Conservation (phyloP, 2,113 vertebrate species). For the Meleagris gallopavo region DNA sequence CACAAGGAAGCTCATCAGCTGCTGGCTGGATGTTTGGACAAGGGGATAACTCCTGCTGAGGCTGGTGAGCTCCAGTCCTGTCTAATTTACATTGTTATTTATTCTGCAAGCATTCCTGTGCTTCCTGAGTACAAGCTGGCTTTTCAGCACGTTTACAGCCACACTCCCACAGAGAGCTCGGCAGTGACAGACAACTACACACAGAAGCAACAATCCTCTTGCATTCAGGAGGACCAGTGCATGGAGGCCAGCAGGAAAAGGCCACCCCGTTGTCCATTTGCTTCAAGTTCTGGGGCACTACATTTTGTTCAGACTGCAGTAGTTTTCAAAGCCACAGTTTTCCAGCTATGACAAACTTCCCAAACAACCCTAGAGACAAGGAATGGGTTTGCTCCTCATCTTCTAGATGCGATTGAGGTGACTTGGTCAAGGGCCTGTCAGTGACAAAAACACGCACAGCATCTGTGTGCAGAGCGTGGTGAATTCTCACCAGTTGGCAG, state of each 20-base stretch:
- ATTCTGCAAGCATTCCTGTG: conserved; percentile 62
- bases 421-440: not conserved
- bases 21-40: conserved; percentile 69
- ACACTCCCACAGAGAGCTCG: conserved; percentile 34
- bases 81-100: conserved; percentile 72
- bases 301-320: not conserved
- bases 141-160: conserved; percentile 68
- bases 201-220: conserved; percentile 10
- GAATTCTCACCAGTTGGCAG: not conserved
- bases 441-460: not conserved
- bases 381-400: not conserved
- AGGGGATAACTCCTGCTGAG: conserved; percentile 72
- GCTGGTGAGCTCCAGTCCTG: conserved; percentile 60
- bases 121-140: conserved; percentile 62
- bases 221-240: not conserved
- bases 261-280: not conserved
- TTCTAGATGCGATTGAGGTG: not conserved
- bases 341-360: not conserved
- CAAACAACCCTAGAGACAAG: not conserved
- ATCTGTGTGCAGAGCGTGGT: not conserved
- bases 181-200: conserved; percentile 23
- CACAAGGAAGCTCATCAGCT: conserved; percentile 72
- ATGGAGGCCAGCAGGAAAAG: not conserved
- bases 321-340: not conserved
- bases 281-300: not conserved